Evolutionary conservation across 2,797 vertebrate species (phyloP), one percentile per base, ranked within the genome.

Genomic region (Hydrocynus forskahlii): DNA sequence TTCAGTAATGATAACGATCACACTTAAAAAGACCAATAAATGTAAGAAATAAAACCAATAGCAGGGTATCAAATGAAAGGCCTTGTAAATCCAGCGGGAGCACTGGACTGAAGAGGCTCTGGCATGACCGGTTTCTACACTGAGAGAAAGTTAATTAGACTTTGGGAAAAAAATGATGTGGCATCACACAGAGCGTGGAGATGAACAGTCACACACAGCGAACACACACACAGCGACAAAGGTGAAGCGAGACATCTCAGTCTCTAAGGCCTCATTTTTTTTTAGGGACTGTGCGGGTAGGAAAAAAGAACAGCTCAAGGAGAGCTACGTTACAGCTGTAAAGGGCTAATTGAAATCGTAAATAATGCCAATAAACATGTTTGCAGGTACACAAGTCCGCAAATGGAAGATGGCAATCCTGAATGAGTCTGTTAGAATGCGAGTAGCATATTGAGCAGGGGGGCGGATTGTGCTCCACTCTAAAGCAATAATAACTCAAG

Each of bases 321-420:
- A 54, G 78, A 68, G n/a, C 23, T 67, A 76, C 55, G 9, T 52
- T 72, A 55, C 71, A 76, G 60, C 54, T 48, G 54, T 72, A 80
- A 73, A 48, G 1, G 64, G 43, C 81, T 79, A 85, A 89, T 89
- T 85, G 83, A 52, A 69, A 78, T 87, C 85, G 70, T 93, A 93
- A 94, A 91, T 90, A 88, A 91, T 59, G 38, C 83, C 70, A 86
- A 88, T 91, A 91, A 92, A 92, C 79, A 78, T 83, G 84, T 81
- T 87, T 83, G 87, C 82, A 25, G 76, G 83, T 88, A 87, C 82
- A 82, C 81, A 72, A 59, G 2, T 80, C 75, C 73, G 87, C 84
- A 90, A 89, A 89, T 84, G 80, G 84, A 87, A 80, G 80, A 79
- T 21, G 21, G 63, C 72, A 4, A 59, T 86, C 80, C 60, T 90